Base-by-base conservation (phyloP, 2,113 vertebrate genomes). In the Sclerurus mexicanus region DNA sequence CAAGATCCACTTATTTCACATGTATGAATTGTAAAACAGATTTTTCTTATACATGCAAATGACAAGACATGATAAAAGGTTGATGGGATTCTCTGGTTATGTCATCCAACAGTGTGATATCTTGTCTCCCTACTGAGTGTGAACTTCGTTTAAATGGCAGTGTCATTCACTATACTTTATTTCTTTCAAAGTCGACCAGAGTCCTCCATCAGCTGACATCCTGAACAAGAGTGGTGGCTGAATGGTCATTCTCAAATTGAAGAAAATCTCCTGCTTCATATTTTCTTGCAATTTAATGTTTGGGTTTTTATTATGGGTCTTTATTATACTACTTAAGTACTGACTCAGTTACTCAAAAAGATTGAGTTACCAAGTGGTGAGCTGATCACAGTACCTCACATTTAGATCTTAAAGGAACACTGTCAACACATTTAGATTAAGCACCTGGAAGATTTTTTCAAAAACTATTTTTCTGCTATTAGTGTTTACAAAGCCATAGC, bases 151-250 rank as follows among this genome's bases (percentile, higher is more conserved):
- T 69, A 85, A 89, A 53, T 63, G 71, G 53, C 37, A 69, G 20
- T 7, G 58, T 82, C 49, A 87, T 62, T 87, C 44, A 12, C 39
- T 60, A 2, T 18, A 25, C 73, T 64, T 55, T 2, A 21, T 78
- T 76, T 82, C 80, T 92, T 93, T 78, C 44, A 12, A 90, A 92
- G 72, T 59, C 52, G 64, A 83, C 64, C 69, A 55, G 80, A 91
- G 66, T 93, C 92, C 76, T 92, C 79, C 37, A 67, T 91, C 93
- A 91, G 53, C 91, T 94, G 85, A 46, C 66, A 55, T 91, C 68
- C 84, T 40, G 72, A 87, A 30, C 68, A 82, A 80, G 80, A 82
- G 37, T 47, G 53, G 40, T 89, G 86, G 49, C 86, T 87, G 78
- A 88, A 85, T 0, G 19, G 83, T 87, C 85, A 37, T 87, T 85